Evolutionary conservation across 37 sponge, comb jelly and placozoan genomes (phyloP).

Genomic region (Amphimedon queenslandica): DNA sequence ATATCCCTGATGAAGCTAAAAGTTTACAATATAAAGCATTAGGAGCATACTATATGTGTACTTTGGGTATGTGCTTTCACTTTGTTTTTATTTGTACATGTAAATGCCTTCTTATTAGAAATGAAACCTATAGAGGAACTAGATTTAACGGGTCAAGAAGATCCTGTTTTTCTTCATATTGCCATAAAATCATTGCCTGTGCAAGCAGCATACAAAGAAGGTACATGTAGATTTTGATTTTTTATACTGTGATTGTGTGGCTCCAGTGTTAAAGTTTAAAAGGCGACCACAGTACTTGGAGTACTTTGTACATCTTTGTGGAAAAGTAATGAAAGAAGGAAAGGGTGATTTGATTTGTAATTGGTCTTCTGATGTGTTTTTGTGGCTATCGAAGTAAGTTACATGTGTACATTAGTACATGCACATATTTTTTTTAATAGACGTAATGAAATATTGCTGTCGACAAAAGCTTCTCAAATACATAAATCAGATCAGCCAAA

Average conservation of each 20-base stretch:
- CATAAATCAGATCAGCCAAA: conserved; percentile 1
- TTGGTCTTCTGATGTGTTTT: conserved; percentile 68
- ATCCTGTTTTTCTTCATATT: conserved; percentile 68
- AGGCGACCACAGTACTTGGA: conserved; percentile 84
- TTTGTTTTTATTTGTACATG: neutral
- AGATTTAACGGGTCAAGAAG: conserved; percentile 81
- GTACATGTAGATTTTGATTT: too few species aligned
- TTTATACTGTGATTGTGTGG: neutral
- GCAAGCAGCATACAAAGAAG: conserved; percentile 69
- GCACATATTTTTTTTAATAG: conserved; percentile 1
- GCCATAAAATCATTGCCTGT: conserved; percentile 49
- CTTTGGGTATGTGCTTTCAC: neutral
- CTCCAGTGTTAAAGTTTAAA: conserved; percentile 82
- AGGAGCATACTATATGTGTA: conserved; percentile 23
- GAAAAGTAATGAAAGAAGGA: conserved; percentile 49
- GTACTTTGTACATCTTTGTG: conserved; percentile 72
- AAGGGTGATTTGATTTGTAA: conserved; percentile 42
- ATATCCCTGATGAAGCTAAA: conserved; percentile 33
- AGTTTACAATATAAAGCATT: conserved; percentile 34
- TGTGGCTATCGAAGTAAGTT: conserved; percentile 61
- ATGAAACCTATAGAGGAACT: conserved; percentile 24
- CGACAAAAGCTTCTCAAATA: neutral
- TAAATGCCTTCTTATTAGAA: conserved; percentile 4
- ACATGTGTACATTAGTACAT: neutral
- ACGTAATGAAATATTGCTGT: conserved; percentile 15